Percentiles rank a stretch among this genome's conserved stretches.
These are phyloP conservation scores for Hyles vespertilio DNA, from an alignment of 1,140 invertebrate species.

Conservation along the genomic window DNA sequence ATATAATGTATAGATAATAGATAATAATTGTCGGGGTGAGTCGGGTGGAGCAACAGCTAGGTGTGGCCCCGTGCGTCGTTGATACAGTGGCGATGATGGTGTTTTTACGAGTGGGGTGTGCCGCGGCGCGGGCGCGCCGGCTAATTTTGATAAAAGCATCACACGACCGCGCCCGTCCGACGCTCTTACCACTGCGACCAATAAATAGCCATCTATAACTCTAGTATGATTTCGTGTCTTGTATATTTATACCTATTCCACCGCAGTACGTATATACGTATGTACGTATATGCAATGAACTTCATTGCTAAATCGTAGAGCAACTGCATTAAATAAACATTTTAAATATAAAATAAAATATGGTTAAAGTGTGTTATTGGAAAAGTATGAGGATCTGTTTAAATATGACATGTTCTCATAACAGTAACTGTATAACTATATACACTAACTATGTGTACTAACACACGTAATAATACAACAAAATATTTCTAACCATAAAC, in stretches of 20 bases:
- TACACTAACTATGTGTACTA: too few relatives aligned
- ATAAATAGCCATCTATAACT: constrained; percentile 32
- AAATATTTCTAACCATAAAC: too few relatives aligned
- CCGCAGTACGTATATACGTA: too few relatives aligned
- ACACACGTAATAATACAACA: too few relatives aligned
- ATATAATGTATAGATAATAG: constrained; percentile 6
- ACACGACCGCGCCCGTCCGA: constrained; percentile 54
- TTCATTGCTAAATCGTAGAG: too few relatives aligned
- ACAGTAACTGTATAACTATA: too few relatives aligned
- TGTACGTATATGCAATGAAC: too few relatives aligned
- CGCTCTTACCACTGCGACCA: constrained; percentile 33
- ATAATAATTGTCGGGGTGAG: constrained; percentile 32
- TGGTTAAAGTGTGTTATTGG: too few relatives aligned
- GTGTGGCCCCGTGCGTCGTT: constrained; percentile 54
- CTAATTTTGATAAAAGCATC: constrained; percentile 73
- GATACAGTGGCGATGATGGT: constrained; percentile 54
- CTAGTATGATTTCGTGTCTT: constrained; percentile 10
- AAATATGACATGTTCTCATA: too few relatives aligned
- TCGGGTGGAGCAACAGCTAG: constrained; percentile 55
- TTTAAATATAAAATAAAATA: too few relatives aligned
- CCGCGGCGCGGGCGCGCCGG: constrained; percentile 56
- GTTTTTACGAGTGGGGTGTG: constrained; percentile 70
- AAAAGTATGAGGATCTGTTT: too few relatives aligned
- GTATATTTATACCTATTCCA: neutral
- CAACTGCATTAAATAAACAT: too few relatives aligned